Conservation (phyloP, 2,888 invertebrate species). For the Elegia similella region DNA sequence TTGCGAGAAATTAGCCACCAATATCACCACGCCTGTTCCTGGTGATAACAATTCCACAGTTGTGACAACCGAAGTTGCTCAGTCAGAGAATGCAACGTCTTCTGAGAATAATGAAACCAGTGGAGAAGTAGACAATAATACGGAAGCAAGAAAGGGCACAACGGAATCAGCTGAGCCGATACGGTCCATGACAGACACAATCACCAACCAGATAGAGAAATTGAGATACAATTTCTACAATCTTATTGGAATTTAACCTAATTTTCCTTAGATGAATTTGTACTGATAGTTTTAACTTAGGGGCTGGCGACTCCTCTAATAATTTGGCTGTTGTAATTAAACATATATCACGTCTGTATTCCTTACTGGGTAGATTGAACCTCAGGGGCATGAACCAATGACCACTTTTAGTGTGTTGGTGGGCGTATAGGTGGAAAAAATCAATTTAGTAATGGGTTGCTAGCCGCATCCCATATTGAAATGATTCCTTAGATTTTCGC, state of each 20-base stretch:
- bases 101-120: conserved; percentile 20
- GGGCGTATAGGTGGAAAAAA: too few species aligned
- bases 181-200: conserved; percentile 27
- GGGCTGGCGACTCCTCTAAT: background rate
- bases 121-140: conserved; percentile 20
- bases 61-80: conserved; percentile 20
- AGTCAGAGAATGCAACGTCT: background rate
- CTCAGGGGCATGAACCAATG: too few species aligned
- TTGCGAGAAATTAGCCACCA: conserved; percentile 84
- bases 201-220: conserved; percentile 37
- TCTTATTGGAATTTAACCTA: conserved; percentile 4
- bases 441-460: too few species aligned
- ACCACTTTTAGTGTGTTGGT: too few species aligned
- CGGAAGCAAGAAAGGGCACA: conserved; percentile 14
- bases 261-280: background rate
- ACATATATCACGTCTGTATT: too few species aligned
- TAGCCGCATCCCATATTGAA: too few species aligned
- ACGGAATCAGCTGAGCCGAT: conserved; percentile 22
- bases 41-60: conserved; percentile 34
- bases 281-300: conserved; percentile 1
- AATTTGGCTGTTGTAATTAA: too few species aligned
- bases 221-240: conserved; percentile 44
- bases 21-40: conserved; percentile 39
- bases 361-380: too few species aligned
- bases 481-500: too few species aligned